Base-by-base conservation (phyloP, 2,113 vertebrate species). In the Scomber colias region DNA sequence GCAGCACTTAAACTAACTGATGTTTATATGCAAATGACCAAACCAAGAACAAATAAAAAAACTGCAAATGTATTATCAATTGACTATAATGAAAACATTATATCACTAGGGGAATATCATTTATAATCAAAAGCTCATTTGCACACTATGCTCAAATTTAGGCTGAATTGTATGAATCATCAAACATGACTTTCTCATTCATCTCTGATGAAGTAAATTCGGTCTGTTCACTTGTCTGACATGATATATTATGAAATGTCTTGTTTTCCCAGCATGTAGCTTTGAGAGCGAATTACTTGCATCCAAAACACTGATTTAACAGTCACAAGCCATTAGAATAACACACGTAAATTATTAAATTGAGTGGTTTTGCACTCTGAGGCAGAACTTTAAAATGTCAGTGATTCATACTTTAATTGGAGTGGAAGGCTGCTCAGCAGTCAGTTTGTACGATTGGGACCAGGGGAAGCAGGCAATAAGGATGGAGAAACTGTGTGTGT, bases 381-480 rank as follows among this genome's bases (percentile, higher is more conserved):
- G 68, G 73, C 79, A 79, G 69, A 85, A 89, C 78, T 84, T 84
- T 82, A 53, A 89, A 88, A 89, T 90, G 83, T 75, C 81, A 88
- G 61, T 81, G 87, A 90, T 83, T 90, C 77, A 78, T 80, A 49
- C 71, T 79, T 73, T 87, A 87, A 92, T 84, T 86, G 85, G 80
- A 87, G 68, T 71, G 63, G 86, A 89, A 90, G 76, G 82, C 53
- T 74, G 79, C 88, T 86, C 81, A 65, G 79, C 66, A 85, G 83
- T 80, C 82, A 71, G 85, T 85, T 81, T 78, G 80, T 82, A 77
- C 75, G 82, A 86, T 54, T 85, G 82, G 69, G 77, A 79, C 75
- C 8, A 7, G 44, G 61, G 79, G 63, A 79, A 50, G 73, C 79
- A 82, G 85, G 85, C 84, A 87, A 86, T 88, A 83, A 84, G 83